These are phyloP conservation scores for Diplogasteroides magnus DNA, from an alignment of 1,140 invertebrate genomes.

Conservation along the genomic window DNA sequence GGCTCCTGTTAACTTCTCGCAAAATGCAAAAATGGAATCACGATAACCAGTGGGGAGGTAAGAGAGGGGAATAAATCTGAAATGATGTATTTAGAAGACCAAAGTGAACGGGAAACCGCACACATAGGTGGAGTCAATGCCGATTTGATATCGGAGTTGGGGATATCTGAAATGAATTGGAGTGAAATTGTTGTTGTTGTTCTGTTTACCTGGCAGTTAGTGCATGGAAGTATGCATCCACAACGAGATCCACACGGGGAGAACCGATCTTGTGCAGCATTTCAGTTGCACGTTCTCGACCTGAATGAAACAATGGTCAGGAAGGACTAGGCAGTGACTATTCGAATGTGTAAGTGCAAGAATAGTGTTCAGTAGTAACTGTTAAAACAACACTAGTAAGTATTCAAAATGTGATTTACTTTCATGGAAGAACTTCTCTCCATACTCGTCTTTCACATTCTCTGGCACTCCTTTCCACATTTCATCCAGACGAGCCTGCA, in stretches of 20 bases:
- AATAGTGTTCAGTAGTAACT: too few relatives aligned
- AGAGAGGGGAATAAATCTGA: conserved; percentile 25
- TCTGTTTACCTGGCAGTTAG: too few relatives aligned
- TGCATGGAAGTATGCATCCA: conserved; percentile 40
- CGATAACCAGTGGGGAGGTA: conserved; percentile 17
- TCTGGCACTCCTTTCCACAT: conserved; percentile 18
- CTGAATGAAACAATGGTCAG: neutral
- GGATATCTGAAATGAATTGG: too few relatives aligned
- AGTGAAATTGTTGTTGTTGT: too few relatives aligned
- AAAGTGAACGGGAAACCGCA: conserved; percentile 3
- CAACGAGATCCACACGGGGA: conserved; percentile 21
- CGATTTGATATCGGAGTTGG: conserved; percentile 30
- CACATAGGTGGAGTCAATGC: conserved; percentile 31
- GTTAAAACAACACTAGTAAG: too few relatives aligned
- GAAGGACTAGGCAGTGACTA: neutral
- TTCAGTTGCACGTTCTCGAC: conserved; percentile 1
- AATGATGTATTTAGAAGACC: neutral
- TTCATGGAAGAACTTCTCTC: conserved; percentile 28
- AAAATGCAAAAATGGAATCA: conserved; percentile 7
- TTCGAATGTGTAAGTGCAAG: too few relatives aligned
- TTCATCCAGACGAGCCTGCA: conserved; percentile 16
- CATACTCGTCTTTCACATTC: conserved; percentile 30
- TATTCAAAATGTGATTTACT: too few relatives aligned
- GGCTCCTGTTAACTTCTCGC: neutral
- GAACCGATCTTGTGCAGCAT: conserved; percentile 22